Percentiles rank a stretch among this genome's conserved stretches.
phyloP scores from a whole-genome alignment of 1,140 invertebrate species.

The Drosophila watanabei region DNA sequence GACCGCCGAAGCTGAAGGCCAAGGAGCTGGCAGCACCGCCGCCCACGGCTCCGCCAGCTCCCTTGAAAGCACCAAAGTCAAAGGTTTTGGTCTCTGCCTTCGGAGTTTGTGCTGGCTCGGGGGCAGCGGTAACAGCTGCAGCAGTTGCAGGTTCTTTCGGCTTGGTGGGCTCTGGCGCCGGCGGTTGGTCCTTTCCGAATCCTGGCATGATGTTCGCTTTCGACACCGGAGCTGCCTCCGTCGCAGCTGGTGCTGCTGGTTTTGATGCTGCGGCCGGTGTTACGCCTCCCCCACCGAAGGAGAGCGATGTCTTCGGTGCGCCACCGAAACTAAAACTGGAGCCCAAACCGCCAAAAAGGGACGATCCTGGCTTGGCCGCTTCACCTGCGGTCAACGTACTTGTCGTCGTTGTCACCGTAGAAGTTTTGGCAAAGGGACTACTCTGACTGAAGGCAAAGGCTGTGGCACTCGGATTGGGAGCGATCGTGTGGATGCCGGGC shows the following conservation, averaged over 20 bases:
- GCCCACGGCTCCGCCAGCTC: constrained; percentile 12
- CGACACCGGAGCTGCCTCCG: background rate
- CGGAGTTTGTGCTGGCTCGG: constrained; percentile 1
- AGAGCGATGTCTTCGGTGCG: constrained; percentile 2
- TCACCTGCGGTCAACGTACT: constrained; percentile 43
- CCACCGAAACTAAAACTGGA: constrained; percentile 46
- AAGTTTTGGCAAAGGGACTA: constrained; percentile 63
- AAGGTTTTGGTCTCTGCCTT: constrained; percentile 53
- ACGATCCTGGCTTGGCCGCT: constrained; percentile 30
- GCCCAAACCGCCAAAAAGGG: constrained; percentile 40
- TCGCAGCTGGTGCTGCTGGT: constrained; percentile 5
- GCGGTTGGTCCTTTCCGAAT: constrained; percentile 6
- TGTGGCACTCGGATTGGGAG: constrained; percentile 2
- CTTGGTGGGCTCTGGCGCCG: constrained; percentile 7
- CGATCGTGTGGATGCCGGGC: background rate
- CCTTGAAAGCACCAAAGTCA: constrained; percentile 44
- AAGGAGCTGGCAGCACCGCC: constrained; percentile 13
- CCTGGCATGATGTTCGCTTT: constrained; percentile 14
- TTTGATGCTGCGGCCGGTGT: constrained; percentile 2
- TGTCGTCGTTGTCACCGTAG: constrained; percentile 36
- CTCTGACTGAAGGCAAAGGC: constrained; percentile 61
- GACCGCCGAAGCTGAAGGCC: constrained; percentile 56
- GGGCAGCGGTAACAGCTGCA: background rate
- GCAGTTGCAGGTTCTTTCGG: constrained; percentile 2
- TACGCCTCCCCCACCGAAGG: constrained; percentile 10